These are phyloP conservation scores for Colius striatus DNA, from an alignment of 2,113 vertebrate genomes.

Conservation along the genomic window DNA sequence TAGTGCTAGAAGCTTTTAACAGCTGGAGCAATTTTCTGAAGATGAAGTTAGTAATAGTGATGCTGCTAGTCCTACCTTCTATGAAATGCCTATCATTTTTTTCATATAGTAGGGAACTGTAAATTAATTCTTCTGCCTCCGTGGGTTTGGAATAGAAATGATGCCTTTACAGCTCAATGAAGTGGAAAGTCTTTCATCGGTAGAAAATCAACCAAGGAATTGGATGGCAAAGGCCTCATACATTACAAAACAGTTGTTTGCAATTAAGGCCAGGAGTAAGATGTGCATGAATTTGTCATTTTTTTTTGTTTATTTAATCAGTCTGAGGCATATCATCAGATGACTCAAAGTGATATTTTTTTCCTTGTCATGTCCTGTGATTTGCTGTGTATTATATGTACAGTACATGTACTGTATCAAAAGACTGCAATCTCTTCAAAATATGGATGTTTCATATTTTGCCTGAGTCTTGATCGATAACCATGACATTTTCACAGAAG, in stretches of 20 bases:
- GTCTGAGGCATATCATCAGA: conserved; percentile 36
- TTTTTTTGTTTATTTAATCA: conserved; percentile 58
- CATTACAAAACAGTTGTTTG: conserved; percentile 60
- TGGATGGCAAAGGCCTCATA: conserved; percentile 42
- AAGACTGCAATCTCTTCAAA: not conserved
- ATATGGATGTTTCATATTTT: not conserved
- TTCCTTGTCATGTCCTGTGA: conserved; percentile 7
- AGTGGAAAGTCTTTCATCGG: conserved; percentile 65
- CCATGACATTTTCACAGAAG: not conserved
- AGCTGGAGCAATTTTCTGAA: conserved; percentile 26
- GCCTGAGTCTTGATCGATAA: not conserved
- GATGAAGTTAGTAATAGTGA: conserved; percentile 3
- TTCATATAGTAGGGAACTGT: conserved; percentile 23
- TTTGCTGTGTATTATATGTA: not conserved
- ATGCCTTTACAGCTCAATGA: conserved; percentile 59
- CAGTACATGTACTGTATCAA: not conserved
- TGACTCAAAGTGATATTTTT: conserved; percentile 4
- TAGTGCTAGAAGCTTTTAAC: not conserved
- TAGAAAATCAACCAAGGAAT: conserved; percentile 53
- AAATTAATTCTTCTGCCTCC: conserved; percentile 49
- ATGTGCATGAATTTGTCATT: conserved; percentile 24
- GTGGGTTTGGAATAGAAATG: conserved; percentile 5
- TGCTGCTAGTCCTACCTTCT: not conserved
- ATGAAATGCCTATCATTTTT: not conserved
- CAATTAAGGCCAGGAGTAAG: conserved; percentile 54